A percentile compares a stretch with the other conserved stretches of the same genome.
Conservation (phyloP, 2,113 vertebrate genomes). For the Eulemur rufifrons region DNA sequence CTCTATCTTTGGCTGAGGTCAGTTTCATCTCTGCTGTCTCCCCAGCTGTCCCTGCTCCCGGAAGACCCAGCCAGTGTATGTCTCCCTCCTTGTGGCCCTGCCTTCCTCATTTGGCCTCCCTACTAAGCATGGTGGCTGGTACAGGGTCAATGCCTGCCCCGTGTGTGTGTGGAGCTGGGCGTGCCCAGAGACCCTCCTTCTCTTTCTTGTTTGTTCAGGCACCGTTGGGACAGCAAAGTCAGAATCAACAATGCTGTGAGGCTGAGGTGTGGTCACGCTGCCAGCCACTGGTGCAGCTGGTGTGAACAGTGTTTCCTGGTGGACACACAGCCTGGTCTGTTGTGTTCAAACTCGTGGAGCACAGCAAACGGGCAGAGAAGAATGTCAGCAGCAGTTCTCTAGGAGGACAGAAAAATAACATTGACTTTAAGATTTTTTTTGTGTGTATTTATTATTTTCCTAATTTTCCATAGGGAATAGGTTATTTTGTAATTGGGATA, state of each 20-base stretch:
- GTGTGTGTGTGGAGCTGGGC: fast-evolving
- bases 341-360: background rate
- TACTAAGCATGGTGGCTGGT: background rate
- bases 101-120: background rate
- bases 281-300: no score
- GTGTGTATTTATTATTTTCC: background rate
- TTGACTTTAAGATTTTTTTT: no score
- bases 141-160: background rate
- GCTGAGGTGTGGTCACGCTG: no score
- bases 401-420: background rate
- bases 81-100: background rate
- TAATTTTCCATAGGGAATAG: background rate
- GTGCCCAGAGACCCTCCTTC: no score
- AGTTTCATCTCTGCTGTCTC: no score
- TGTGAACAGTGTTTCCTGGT: no score
- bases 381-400: background rate
- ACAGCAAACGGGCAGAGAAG: background rate
- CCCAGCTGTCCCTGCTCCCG: background rate
- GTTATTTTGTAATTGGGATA: background rate
- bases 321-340: background rate
- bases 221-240: background rate
- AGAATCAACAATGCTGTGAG: background rate
- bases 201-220: no score
- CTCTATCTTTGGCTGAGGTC: no score
- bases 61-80: background rate